Base-by-base conservation (phyloP, 1,140 invertebrate species). In the Chrysoperla carnea region DNA sequence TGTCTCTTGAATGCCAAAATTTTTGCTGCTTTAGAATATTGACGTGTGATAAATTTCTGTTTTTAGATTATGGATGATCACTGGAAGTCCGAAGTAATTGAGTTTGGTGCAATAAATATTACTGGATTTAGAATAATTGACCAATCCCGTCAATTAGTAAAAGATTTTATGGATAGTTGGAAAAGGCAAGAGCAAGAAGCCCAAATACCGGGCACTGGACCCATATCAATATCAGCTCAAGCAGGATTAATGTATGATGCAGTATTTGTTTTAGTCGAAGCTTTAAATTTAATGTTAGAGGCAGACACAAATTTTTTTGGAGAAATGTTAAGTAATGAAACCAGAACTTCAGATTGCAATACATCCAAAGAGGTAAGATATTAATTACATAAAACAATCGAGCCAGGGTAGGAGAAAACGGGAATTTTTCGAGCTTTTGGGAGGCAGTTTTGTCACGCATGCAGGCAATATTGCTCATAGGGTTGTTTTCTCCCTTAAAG, bases 71-170 rank as follows among this genome's bases (percentile, higher is more conserved):
- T 93, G 86, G 89, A 93, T 60, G 87, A 92, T 60, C 74, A 79
- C 56, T 90, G 86, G 84, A 85, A 90, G 55, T 80, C 75, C 48
- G 79, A 86, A 62, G 78, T 92, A 51, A 78, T 86, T 48, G 85
- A 92, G 64, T 91, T 85, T 57, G 89, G 90, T 14, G 90, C 89
- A 44, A 81, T 96, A 56, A 96, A 96, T 66, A 88, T 97, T 49
- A 96, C 91, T 1, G 92, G 91, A 27, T 96, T 95, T 64, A 75
- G 86, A 46, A 81, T 95, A 51, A 73, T 94, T n/a, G 84, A 94
- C 61, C 72, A 69, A 39, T 75, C 75, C 37, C 70, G 80, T 51
- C 73, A 75, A 49, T 70, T 78, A 48, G 84, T 91, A 36, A 76
- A 76, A 54, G 78, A 88, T 33, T 91, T 92, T 64, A 67, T 87